Evolutionary conservation across 2,888 invertebrate species (phyloP), one percentile per base, ranked within the genome.

Genomic region (Encarsia formosa): DNA sequence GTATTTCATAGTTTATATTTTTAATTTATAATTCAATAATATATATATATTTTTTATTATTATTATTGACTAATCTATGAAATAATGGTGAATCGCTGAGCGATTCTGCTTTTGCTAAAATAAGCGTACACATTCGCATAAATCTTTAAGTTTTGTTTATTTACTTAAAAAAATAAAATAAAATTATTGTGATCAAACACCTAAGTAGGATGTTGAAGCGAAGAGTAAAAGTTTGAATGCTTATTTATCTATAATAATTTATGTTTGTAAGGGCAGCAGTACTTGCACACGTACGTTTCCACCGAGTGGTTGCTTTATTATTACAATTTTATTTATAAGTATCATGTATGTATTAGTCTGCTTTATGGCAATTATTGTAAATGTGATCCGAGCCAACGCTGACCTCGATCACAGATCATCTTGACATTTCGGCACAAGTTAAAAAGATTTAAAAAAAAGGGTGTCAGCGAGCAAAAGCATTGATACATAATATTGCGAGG

Each of bases 201-300:
- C n/a, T n/a, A n/a, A n/a, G n/a, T n/a, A n/a, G n/a, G n/a, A n/a
- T n/a, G n/a, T n/a, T n/a, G n/a, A n/a, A n/a, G n/a, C 16, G 34
- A n/a, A 15, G 15, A 15, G 13, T 9, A 9, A 34, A 15, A 34
- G 34, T 15, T 11, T 15, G 13, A 15, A 34, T n/a, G 16, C 16
- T n/a, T 9, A 34, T 34, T n/a, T 39, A 39, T 39, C 5, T 37
- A 37, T 37, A 9, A 6, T 37, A 18, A 37, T 37, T 4, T 41
- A 40, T 15, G 23, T 32, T 45, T 52, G 52, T 53, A 56, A 53
- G 56, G 56, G 56, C 56, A 56, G 56, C 56, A 56, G 56, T 56
- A 56, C 56, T 56, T 56, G 41, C 49, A 42, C 29, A 51, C 40
- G 48, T 51, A 48, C 55, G 55, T 51, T 54, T 54, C 51, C 50